A percentile compares a stretch with the other conserved stretches of the same genome.
Evolutionary conservation across 2,113 vertebrate genomes (phyloP).

Genomic region (Brachirus orientalis): DNA sequence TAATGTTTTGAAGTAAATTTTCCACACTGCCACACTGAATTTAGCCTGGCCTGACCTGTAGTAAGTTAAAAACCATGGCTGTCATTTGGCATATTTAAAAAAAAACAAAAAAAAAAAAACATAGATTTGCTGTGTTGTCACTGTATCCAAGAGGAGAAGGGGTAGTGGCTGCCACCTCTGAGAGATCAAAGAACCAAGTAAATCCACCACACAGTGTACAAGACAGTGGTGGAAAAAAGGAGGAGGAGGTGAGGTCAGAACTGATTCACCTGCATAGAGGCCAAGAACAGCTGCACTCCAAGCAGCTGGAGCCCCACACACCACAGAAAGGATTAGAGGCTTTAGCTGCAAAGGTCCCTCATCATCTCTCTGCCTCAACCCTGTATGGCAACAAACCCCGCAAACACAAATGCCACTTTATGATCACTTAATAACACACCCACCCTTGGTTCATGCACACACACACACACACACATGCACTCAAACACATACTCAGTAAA

Average conservation of each 20-base stretch:
- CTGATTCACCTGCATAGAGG: slow-evolving; percentile 62
- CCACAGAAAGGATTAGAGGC: slow-evolving; percentile 73
- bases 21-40: slow-evolving; percentile 67
- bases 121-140: slow-evolving; percentile 54
- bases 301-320: slow-evolving; percentile 60
- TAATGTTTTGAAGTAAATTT: slow-evolving; percentile 69
- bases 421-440: slow-evolving; percentile 66
- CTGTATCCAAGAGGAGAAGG: slow-evolving; percentile 14
- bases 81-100: slow-evolving; percentile 57
- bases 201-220: slow-evolving; percentile 46
- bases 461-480: slow-evolving; percentile 28
- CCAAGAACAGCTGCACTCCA: slow-evolving; percentile 58
- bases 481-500: slow-evolving; percentile 47
- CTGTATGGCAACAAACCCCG: slow-evolving; percentile 53
- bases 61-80: slow-evolving; percentile 56
- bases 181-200: slow-evolving; percentile 69
- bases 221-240: slow-evolving; percentile 16
- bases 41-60: slow-evolving; percentile 60
- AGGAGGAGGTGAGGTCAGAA: slow-evolving; percentile 17
- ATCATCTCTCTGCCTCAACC: slow-evolving; percentile 62
- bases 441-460: slow-evolving; percentile 30
- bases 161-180: slow-evolving; percentile 28
- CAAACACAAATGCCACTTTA: slow-evolving; percentile 69
- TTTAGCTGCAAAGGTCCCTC: slow-evolving; percentile 72
- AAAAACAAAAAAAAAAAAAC: slow-evolving; percentile 44